A percentile compares a stretch with the other conserved stretches of the same genome.
Conservation (phyloP, 2,113 vertebrate species). For the Eidolon helvum region DNA sequence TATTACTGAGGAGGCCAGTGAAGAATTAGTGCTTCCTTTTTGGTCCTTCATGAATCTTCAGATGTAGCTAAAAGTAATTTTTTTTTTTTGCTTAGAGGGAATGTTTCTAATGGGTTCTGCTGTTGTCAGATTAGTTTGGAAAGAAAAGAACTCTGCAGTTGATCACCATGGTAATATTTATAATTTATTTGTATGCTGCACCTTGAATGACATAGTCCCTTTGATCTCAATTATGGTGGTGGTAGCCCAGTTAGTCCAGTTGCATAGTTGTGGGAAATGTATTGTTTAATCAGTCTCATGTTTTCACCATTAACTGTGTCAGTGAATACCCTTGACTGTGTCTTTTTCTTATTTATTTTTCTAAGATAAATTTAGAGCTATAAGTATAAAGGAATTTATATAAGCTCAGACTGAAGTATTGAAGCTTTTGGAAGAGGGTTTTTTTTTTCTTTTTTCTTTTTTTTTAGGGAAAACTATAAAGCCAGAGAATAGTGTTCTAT, state of each 20-base stretch:
- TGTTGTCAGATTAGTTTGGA: not conserved
- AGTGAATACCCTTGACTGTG: not conserved
- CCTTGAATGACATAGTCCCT: not conserved
- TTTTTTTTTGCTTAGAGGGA: constrained; percentile 13
- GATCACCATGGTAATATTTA: not conserved
- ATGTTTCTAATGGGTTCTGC: not conserved
- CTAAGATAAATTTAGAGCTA: not conserved
- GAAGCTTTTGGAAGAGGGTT: not conserved
- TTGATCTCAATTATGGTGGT: not conserved
- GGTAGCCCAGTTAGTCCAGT: not conserved
- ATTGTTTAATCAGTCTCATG: not conserved
- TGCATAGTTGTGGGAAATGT: not conserved
- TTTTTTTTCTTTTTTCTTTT: not conserved
- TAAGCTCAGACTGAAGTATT: not conserved
- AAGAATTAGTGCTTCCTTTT: not conserved
- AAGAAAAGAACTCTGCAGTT: constrained; percentile 10
- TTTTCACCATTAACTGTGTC: not conserved
- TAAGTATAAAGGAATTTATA: not conserved
- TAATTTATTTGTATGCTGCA: not conserved
- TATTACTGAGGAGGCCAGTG: not conserved
- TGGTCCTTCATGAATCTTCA: not conserved
- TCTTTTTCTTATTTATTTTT: not conserved
- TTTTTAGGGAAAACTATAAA: not conserved
- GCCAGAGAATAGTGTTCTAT: not conserved
- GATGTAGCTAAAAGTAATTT: not conserved